Evolutionary conservation across 2,888 invertebrate genomes (phyloP), one percentile per base, ranked within the genome.

Genomic region (Aleiodes leptofemur): DNA sequence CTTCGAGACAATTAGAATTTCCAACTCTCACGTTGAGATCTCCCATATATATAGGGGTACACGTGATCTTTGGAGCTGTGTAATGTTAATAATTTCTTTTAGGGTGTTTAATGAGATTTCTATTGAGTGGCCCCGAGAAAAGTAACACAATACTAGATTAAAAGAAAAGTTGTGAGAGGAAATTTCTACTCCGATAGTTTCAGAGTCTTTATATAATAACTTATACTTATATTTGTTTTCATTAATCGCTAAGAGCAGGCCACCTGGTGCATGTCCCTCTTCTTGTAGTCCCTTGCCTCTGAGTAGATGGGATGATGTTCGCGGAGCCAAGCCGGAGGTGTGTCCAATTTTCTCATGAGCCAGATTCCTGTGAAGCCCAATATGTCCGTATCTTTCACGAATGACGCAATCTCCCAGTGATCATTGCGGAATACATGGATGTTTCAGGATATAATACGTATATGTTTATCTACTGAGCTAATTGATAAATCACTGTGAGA

Each of bases 291-390:
- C 38, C 38, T 48, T 11, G 68, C 68, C 5, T 7, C 23, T n/a
- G 43, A 43, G 14, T 68, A 68, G 68, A 68, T 68, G 6, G 50
- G 68, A 48, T 16, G 43, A 53, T 68, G 38, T 16, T 68, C 50
- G 7, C 34, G 34, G 9, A 68, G 68, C 68, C 68, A 48, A 7
- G 68, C 7, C 13, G 50, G 50, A 11, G n/a, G 68, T 4, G 3
- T 13, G 11, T 38, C 9, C 43, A 48, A n/a, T 8, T 31, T 13
- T 50, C 14, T 68, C 2, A 31, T 68, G 29, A 68, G 68, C 68
- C 68, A 50, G 11, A 50, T 51, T 68, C 50, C 68, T 29, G 68
- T 51, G 68, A 50, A 68, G 14, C 43, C 50, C 7, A 50, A 38
- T 34, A 68, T 50, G 68, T n/a, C n/a, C n/a, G n/a, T n/a, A n/a